Evolutionary conservation across 1,140 invertebrate species (phyloP).

Genomic region (Geopemphigus sp.): DNA sequence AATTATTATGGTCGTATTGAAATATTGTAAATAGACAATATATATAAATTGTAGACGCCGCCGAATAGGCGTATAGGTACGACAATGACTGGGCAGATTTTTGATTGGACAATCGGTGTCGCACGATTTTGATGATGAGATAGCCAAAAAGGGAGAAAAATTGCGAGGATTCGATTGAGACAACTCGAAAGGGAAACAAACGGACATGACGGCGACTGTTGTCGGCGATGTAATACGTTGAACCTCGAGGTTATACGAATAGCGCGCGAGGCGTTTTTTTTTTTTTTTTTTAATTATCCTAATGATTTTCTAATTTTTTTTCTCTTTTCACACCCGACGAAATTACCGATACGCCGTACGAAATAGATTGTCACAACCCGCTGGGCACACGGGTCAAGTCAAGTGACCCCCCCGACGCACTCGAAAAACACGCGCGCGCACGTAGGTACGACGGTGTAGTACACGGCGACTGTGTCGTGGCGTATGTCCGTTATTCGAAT

Average conservation of each 20-base stretch:
- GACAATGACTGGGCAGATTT: not conserved
- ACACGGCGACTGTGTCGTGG: no score
- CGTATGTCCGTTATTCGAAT: no score
- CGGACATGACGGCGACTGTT: no score
- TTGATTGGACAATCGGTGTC: not conserved
- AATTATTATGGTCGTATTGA: no score
- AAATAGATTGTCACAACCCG: not conserved
- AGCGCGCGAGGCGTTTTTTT: not conserved
- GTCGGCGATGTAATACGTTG: not conserved
- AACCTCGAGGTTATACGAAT: not conserved
- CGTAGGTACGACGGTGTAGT: no score
- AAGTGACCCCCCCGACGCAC: not conserved
- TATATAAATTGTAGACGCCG: no score
- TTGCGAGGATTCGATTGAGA: constrained; percentile 2
- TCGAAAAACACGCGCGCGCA: not conserved
- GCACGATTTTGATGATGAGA: constrained; percentile 25
- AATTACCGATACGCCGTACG: not conserved
- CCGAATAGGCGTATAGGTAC: not conserved
- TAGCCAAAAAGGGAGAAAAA: not conserved
- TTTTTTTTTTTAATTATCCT: constrained; percentile 6
- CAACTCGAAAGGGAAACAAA: constrained; percentile 30
- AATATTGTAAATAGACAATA: no score
- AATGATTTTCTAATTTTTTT: constrained; percentile 8
- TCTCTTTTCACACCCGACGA: not conserved
- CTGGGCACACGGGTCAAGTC: not conserved